phyloP scores from a whole-genome alignment of 2,113 vertebrate species.

The Callithrix jacchus region DNA sequence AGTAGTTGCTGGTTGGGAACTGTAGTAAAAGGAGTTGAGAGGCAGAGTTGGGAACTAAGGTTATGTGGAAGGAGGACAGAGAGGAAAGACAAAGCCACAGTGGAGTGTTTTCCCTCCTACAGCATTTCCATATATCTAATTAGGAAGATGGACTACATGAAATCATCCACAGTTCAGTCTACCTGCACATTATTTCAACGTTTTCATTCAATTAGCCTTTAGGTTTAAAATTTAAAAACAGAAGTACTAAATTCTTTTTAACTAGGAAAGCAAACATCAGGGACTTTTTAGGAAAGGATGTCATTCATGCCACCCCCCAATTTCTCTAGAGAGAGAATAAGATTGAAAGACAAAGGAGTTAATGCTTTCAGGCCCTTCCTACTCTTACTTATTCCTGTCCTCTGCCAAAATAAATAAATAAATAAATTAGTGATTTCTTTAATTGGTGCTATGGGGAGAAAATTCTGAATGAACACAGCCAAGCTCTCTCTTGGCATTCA shows the following conservation, averaged over 20 bases:
- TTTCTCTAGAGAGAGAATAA: not conserved
- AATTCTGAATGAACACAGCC: not conserved
- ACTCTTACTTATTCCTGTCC: not conserved
- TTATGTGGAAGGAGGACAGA: not conserved
- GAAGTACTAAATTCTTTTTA: not conserved
- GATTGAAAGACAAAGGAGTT: not conserved
- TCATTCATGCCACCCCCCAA: not conserved
- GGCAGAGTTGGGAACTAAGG: accelerated
- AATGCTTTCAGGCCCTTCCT: not conserved
- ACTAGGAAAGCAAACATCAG: not conserved
- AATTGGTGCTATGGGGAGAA: not conserved
- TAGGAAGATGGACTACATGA: not conserved
- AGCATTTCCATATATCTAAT: not conserved
- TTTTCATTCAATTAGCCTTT: not conserved
- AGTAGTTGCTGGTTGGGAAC: not conserved
- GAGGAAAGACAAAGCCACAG: not conserved
- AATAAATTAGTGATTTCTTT: not conserved
- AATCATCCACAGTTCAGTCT: not conserved
- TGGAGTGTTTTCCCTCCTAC: not conserved
- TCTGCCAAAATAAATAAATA: not conserved
- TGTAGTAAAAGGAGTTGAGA: not conserved
- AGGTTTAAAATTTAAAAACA: not conserved
- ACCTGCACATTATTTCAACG: not conserved
- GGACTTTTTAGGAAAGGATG: not conserved
- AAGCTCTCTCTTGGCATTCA: not conserved